Evolutionary conservation across 2,113 vertebrate species (phyloP), one percentile per base, ranked within the genome.

Genomic region (Gopherus flavomarginatus): DNA sequence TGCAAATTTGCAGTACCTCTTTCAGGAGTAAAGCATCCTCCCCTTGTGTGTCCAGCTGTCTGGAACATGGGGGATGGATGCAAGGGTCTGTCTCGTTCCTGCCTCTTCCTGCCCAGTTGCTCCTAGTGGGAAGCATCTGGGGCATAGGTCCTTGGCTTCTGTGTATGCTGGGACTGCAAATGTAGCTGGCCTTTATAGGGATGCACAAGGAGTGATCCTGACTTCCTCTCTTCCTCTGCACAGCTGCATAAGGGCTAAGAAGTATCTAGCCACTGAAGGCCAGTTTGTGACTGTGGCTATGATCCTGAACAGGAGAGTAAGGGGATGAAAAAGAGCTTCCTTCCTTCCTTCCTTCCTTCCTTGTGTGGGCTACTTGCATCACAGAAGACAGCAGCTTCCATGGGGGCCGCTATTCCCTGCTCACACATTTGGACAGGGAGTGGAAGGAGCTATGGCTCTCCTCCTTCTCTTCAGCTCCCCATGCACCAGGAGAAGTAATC

Each of bases 1-100:
- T 81, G 52, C 19, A 95, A 94, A 88, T 83, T 78, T 88, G 81
- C 90, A 93, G 95, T 78, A 35, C 21, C 16, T 94, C 81, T 95
- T 89, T 89, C 84, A 89, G 88, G 85, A 35, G 38, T 77, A 29
- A 56, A 93, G 83, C 56, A 94, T 72, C 94, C 93, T 93, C 88
- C 26, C 53, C 90, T 78, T 81, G 87, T 81, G 87, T 89, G 29
- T 47, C 69, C 87, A 85, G 93, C 84, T 8, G 87, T 52, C 47
- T 29, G 65, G 21, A 24, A 81, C 8, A 16, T 62, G 52, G 24
- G 16, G 35, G 50, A 31, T 26, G 52, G 78, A 81, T 77, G 49
- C 49, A 44, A 1, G 21, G 42, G 21, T 77, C 13, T 27, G 38
- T 17, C 12, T 38, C 38, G 0, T 87, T 80, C 57, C 53, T 89